Conservation (phyloP, 2,797 vertebrate species). For the Melanotaenia pygmaea region DNA sequence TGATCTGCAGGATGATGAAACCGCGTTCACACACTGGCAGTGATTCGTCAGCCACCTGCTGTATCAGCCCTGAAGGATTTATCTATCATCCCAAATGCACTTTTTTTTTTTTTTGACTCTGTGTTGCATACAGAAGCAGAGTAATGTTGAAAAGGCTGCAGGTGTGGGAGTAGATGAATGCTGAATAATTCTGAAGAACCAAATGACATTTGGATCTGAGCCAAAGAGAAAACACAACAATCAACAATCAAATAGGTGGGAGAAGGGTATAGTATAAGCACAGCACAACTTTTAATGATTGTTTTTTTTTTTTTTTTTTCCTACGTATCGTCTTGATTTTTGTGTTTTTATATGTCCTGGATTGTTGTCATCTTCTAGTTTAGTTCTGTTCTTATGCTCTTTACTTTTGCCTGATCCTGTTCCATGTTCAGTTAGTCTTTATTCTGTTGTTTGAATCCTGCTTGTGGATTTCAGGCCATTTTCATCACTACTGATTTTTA, state of each 20-base stretch:
- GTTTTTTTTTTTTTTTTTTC: too few relatives aligned
- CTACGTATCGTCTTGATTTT: not conserved
- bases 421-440: too few relatives aligned
- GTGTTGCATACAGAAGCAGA: slow-evolving; percentile 8
- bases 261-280: slow-evolving; percentile 1
- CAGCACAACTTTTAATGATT: not conserved
- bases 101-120: slow-evolving; percentile 8
- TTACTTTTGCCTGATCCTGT: too few relatives aligned
- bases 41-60: slow-evolving; percentile 57
- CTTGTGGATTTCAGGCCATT: not conserved
- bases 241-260: slow-evolving; percentile 20
- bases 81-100: slow-evolving; percentile 45
- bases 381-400: not conserved
- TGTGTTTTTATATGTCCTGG: not conserved
- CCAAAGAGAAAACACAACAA: slow-evolving; percentile 12
- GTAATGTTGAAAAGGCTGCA: slow-evolving; percentile 35
- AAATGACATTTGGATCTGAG: slow-evolving; percentile 26
- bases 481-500: not conserved
- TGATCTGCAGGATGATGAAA: slow-evolving; percentile 52
- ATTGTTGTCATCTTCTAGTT: too few relatives aligned
- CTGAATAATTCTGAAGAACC: slow-evolving; percentile 29
- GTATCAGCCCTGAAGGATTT: slow-evolving; percentile 29
- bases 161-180: slow-evolving; percentile 32
- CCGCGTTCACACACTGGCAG: slow-evolving; percentile 37
- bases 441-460: not conserved